A percentile compares a stretch with the other conserved stretches of the same genome.
Conservation (phyloP, 2,113 vertebrate species). For the Misgurnus mizolepis region DNA sequence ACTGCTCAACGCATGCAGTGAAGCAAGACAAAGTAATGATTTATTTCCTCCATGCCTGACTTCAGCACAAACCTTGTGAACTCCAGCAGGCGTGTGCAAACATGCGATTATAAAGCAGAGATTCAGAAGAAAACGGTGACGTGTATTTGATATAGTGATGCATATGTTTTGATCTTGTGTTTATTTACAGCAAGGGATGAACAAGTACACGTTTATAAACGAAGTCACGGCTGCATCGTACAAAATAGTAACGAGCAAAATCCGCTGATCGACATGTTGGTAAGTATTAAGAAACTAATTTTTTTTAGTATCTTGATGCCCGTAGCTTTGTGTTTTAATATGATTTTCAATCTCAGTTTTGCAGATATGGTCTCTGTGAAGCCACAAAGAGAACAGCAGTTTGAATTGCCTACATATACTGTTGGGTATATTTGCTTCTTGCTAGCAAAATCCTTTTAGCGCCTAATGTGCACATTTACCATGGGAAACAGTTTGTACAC, state of each 20-base stretch:
- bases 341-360: background rate
- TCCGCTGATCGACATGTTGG: background rate
- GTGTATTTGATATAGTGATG: background rate
- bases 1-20: no score
- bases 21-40: no score
- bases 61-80: background rate
- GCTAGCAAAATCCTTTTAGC: background rate
- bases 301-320: background rate
- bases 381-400: background rate
- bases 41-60: background rate
- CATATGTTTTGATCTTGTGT: no score
- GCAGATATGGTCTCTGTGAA: background rate
- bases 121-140: background rate
- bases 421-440: background rate
- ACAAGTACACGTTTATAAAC: conserved; percentile 74
- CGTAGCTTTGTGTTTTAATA: no score
- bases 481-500: background rate
- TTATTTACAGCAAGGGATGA: conserved; percentile 79
- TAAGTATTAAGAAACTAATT: background rate
- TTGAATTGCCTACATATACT: background rate
- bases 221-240: conserved; percentile 47
- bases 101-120: background rate
- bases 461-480: background rate
- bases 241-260: fast-evolving
- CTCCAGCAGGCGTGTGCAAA: background rate